Evolutionary conservation across 1,140 invertebrate genomes (phyloP).

Genomic region (Orchesella cincta): DNA sequence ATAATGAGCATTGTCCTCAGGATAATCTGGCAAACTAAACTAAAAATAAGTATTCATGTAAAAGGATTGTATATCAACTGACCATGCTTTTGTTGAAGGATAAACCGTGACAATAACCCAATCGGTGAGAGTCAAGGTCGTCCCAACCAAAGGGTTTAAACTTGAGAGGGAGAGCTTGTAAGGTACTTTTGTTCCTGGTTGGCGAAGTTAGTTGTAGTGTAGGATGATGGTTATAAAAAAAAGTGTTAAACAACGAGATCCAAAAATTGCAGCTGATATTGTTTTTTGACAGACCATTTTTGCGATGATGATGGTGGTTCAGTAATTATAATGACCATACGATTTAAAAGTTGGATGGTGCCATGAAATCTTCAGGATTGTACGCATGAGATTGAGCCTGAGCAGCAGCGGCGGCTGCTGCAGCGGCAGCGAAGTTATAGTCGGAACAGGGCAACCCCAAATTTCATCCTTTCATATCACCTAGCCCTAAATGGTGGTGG

Average conservation of each 20-base stretch:
- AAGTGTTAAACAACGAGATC: slow-evolving; percentile 14
- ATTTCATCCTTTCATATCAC: slow-evolving; percentile 51
- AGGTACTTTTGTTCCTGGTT: neutral
- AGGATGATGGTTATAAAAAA: neutral
- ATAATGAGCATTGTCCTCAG: neutral
- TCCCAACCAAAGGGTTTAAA: neutral
- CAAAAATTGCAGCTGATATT: neutral
- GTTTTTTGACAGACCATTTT: neutral
- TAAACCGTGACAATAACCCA: slow-evolving; percentile 16
- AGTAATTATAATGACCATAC: no score
- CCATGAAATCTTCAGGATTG: slow-evolving; percentile 50
- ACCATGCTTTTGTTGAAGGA: neutral
- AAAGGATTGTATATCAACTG: slow-evolving; percentile 7
- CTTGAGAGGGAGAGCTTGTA: neutral
- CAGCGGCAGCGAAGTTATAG: slow-evolving; percentile 48
- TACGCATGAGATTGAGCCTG: slow-evolving; percentile 40
- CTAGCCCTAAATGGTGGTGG: slow-evolving; percentile 48
- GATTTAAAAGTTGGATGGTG: slow-evolving; percentile 45
- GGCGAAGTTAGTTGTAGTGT: neutral
- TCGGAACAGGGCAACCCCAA: slow-evolving; percentile 49
- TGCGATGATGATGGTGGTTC: neutral
- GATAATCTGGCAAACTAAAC: neutral
- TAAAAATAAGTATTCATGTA: neutral
- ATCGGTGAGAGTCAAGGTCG: neutral
- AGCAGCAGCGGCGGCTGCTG: slow-evolving; percentile 35